Evolutionary conservation across 2,113 vertebrate genomes (phyloP).

Genomic region (Spea bombifrons): DNA sequence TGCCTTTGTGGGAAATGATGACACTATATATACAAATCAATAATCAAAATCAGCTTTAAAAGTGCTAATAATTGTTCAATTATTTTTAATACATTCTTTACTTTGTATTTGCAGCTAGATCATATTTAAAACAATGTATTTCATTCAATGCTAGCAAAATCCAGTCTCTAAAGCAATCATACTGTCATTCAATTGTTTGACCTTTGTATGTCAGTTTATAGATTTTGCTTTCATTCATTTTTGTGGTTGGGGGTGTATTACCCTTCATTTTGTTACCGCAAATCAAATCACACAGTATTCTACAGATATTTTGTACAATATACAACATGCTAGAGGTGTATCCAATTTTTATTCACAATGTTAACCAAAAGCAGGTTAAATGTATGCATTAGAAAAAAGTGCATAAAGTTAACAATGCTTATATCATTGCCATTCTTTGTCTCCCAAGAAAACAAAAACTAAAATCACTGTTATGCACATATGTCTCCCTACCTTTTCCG

Average conservation of each 20-base stretch:
- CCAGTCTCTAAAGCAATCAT: constrained; percentile 6
- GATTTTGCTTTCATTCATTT: constrained; percentile 3
- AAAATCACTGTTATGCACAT: too few species aligned
- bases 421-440: too few species aligned
- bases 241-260: background rate
- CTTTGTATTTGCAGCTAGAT: background rate
- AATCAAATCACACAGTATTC: background rate
- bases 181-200: constrained; percentile 12
- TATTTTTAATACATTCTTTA: too few species aligned
- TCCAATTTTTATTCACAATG: constrained; percentile 11
- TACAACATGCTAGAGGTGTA: background rate
- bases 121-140: constrained; percentile 5
- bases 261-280: constrained; percentile 17
- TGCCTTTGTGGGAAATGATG: too few species aligned
- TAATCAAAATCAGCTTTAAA: too few species aligned
- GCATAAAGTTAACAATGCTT: too few species aligned
- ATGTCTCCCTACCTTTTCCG: too few species aligned
- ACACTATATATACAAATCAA: too few species aligned
- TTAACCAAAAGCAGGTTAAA: too few species aligned
- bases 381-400: too few species aligned
- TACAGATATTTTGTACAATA: constrained; percentile 6
- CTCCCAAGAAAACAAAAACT: too few species aligned
- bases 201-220: background rate
- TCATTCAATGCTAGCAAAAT: constrained; percentile 18
- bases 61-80: too few species aligned